Evolutionary conservation across 2,113 vertebrate species (phyloP).

Genomic region (Spea multiplicata): DNA sequence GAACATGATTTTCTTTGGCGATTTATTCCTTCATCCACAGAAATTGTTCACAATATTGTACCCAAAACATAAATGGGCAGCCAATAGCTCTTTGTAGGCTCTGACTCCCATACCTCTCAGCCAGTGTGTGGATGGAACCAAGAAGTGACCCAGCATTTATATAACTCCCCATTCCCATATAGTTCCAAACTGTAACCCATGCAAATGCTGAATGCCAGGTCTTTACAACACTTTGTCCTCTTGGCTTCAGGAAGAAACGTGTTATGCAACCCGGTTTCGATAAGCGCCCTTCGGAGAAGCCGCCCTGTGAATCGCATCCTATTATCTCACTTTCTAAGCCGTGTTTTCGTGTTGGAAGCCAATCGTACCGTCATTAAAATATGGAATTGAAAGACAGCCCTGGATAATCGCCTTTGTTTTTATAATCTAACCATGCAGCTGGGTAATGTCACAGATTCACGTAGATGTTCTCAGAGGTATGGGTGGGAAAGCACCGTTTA

Average conservation of each 20-base stretch:
- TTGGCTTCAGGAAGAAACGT: background rate
- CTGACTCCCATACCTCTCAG: too few species aligned
- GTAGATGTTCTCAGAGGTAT: background rate
- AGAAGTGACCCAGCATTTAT: too few species aligned
- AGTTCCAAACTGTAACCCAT: too few species aligned
- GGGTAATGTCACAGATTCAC: background rate
- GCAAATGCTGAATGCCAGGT: background rate
- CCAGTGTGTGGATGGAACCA: too few species aligned
- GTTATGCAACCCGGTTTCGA: slow-evolving; percentile 7
- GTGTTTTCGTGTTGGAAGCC: background rate
- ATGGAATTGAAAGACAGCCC: background rate
- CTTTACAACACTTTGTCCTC: slow-evolving; percentile 17
- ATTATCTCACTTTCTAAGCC: slow-evolving; percentile 15
- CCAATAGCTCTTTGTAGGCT: too few species aligned
- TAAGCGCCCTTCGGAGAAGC: background rate
- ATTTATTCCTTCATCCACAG: too few species aligned
- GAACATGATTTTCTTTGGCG: too few species aligned
- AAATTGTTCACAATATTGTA: too few species aligned
- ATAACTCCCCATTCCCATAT: too few species aligned
- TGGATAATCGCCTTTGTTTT: background rate
- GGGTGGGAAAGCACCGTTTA: too few species aligned
- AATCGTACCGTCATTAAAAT: slow-evolving; percentile 20
- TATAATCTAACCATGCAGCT: background rate
- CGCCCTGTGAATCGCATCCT: slow-evolving; percentile 3
- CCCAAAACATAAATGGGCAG: too few species aligned